phyloP scores from a whole-genome alignment of 2,797 vertebrate genomes.

The Decapterus maruadsi region DNA sequence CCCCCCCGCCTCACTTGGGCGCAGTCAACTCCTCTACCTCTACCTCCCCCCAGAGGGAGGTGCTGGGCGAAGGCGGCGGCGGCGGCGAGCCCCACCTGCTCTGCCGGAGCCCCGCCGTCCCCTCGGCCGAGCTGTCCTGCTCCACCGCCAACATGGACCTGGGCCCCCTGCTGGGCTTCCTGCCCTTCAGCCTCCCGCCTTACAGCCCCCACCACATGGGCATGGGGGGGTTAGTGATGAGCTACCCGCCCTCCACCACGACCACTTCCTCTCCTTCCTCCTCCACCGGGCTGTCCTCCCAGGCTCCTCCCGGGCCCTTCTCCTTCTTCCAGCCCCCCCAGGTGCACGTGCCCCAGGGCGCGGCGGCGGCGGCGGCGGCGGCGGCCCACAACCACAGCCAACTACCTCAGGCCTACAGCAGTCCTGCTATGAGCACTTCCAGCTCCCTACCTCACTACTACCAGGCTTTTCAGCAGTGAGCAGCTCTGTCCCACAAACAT shows the following conservation, averaged over 20 bases:
- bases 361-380: conserved; percentile 82
- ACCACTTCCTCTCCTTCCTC: conserved; percentile 78
- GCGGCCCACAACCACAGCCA: conserved; percentile 86
- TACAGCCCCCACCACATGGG: conserved; percentile 93
- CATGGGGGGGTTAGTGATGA: conserved; percentile 93
- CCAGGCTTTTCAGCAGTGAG: conserved; percentile 94
- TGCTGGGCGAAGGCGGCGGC: conserved; percentile 77
- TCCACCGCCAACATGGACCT: conserved; percentile 97
- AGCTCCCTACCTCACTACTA: conserved; percentile 96
- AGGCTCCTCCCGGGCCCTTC: conserved; percentile 88
- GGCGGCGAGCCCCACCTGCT: conserved; percentile 86
- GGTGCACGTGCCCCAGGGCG: conserved; percentile 88
- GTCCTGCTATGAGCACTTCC: conserved; percentile 91
- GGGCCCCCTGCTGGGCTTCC: conserved; percentile 94
- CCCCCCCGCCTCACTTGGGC: conserved; percentile 88
- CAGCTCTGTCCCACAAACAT: conserved; percentile 38
- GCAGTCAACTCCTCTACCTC: conserved; percentile 87
- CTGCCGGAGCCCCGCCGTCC: conserved; percentile 90
- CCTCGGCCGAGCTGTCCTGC: conserved; percentile 92
- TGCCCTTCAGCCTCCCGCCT: conserved; percentile 93
- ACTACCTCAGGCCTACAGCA: conserved; percentile 94
- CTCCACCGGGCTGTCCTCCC: conserved; percentile 81
- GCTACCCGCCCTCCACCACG: conserved; percentile 88
- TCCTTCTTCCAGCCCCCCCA: conserved; percentile 89
- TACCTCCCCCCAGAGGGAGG: conserved; percentile 87